Percentiles rank a stretch among this genome's conserved stretches.
Evolutionary conservation across 2,888 invertebrate genomes (phyloP).

Genomic region (Synanthedon andrenaeformis): DNA sequence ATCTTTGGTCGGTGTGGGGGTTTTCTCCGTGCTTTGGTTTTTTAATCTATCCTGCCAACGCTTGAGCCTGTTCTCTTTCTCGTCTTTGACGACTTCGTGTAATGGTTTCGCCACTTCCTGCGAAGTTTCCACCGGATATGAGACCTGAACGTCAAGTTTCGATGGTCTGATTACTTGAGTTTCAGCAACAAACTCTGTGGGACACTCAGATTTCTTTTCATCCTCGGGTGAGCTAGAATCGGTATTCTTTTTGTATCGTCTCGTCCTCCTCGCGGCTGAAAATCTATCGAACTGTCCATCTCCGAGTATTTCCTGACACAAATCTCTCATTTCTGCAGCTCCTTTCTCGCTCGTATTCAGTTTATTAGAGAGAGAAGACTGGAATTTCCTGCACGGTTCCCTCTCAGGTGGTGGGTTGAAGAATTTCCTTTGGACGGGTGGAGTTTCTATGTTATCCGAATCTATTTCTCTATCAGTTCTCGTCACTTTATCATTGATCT

Average conservation of each 20-base stretch:
- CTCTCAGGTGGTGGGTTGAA: constrained; percentile 75
- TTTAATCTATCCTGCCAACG: constrained; percentile 80
- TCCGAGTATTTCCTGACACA: constrained; percentile 71
- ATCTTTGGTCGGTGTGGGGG: constrained; percentile 49
- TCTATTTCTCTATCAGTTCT: constrained; percentile 82
- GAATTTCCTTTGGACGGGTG: constrained; percentile 81
- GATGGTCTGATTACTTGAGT: constrained; percentile 64
- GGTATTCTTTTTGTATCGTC: constrained; percentile 79
- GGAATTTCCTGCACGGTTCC: constrained; percentile 70
- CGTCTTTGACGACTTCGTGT: constrained; percentile 47
- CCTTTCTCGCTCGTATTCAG: constrained; percentile 32
- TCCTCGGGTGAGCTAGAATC: constrained; percentile 72
- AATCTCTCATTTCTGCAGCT: constrained; percentile 48
- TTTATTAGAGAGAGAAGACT: constrained; percentile 33
- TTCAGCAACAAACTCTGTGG: constrained; percentile 62
- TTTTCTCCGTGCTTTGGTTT: constrained; percentile 59
- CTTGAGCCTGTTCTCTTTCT: constrained; percentile 72
- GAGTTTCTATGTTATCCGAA: constrained; percentile 91
- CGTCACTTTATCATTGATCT: constrained; percentile 29
- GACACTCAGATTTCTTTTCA: constrained; percentile 57
- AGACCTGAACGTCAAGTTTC: constrained; percentile 63
- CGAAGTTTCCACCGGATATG: constrained; percentile 54
- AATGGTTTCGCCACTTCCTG: constrained; percentile 48
- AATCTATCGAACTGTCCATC: constrained; percentile 88
- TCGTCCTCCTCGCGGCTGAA: constrained; percentile 83